These are phyloP conservation scores for Odontothrips loti DNA, from an alignment of 2,888 invertebrate species.

Conservation along the genomic window DNA sequence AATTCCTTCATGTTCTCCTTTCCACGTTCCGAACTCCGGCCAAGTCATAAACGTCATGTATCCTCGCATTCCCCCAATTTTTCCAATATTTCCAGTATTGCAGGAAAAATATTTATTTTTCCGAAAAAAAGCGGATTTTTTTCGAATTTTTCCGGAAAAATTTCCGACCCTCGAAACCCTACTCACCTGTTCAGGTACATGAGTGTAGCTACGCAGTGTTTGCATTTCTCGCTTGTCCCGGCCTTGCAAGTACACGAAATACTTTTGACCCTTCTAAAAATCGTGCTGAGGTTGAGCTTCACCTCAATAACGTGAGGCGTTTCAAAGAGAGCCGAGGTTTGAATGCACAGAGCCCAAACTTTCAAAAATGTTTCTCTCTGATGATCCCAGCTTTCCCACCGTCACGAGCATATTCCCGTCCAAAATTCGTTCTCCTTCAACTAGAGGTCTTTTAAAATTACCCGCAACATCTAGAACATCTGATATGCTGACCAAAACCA, in stretches of 20 bases:
- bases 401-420: not conserved
- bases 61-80: too few relatives aligned
- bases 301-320: not conserved
- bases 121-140: too few relatives aligned
- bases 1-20: too few relatives aligned
- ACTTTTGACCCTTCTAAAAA: not conserved
- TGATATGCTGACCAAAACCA: not conserved
- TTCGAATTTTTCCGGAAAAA: too few relatives aligned
- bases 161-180: too few relatives aligned
- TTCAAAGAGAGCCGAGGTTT: not conserved
- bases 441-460: not conserved
- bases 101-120: too few relatives aligned
- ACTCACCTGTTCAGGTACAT: not conserved
- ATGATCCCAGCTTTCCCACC: not conserved
- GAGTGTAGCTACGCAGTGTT: not conserved
- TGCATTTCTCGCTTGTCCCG: not conserved
- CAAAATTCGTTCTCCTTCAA: not conserved
- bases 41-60: too few relatives aligned
- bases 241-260: not conserved
- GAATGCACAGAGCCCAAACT: not conserved
- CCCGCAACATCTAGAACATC: not conserved
- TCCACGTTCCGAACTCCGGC: too few relatives aligned
- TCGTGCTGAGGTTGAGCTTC: not conserved
- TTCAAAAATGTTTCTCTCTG: not conserved
- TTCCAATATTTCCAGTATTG: too few relatives aligned